Base-by-base conservation (phyloP, 2,888 invertebrate genomes). In the Metellina segmentata region DNA sequence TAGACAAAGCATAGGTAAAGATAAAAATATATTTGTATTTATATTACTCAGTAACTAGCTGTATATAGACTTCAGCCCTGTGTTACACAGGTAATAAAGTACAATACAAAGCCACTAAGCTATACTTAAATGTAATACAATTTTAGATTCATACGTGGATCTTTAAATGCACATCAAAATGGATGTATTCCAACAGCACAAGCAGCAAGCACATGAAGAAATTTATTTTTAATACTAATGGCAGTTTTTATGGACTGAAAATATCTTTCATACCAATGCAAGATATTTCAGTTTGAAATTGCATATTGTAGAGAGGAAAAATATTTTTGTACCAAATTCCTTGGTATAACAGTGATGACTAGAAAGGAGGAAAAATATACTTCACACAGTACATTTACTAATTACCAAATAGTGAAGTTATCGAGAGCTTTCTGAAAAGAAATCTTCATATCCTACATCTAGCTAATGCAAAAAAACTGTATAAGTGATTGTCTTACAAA, bases 181-280 rank as follows among this genome's bases (percentile, higher is more conserved):
- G 11, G 61, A 61, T 61, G 11, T 16, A 9, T 61, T 61, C 16
- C 61, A 61, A 61, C 61, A 61, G 61, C 61, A 61, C 61, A 61
- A 61, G 61, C 61, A 61, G 61, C 61, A 61, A 79, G 61, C 61
- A 20, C 16, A 79, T 34, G 61, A 61, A 61, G 51, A 83, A 83
- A 48, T 72, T 83, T 49, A 9, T 53, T 61, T 16, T 75, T 52
- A 85, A 61, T 13, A 72, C 49, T 75, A n/a, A 85, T 85, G 85
- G 74, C 85, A 85, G 85, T 85, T 85, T 83, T 34, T 72, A 61
- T 5, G 61, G 61, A 61, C 61, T 61, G 13, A 61, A 61, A 16
- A 16, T 61, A 61, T 61, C 61, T 61, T 61, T 16, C 11, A 61
- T 61, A 61, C 16, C 11, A 61, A 61, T 61, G 11, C 6, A 34